Percentiles rank a stretch among this genome's conserved stretches.
phyloP scores from a whole-genome alignment of 2,113 vertebrate species.

The Taurulus bubalis region DNA sequence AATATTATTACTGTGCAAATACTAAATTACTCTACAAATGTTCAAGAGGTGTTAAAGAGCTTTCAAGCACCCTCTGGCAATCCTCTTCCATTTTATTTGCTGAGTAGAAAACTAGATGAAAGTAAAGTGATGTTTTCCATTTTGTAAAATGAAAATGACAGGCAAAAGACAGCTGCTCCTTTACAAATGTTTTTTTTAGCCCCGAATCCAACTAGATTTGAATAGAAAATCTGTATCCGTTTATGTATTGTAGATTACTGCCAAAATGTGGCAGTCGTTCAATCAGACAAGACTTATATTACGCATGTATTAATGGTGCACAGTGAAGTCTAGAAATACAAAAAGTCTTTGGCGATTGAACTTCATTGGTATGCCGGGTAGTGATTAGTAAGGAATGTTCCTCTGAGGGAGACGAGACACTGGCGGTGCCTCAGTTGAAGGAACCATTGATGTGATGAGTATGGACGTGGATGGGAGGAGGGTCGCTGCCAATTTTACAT shows the following conservation, averaged over 20 bases:
- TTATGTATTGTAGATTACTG: neutral
- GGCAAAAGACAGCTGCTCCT: neutral
- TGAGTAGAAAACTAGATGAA: neutral
- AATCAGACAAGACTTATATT: neutral
- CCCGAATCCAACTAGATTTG: neutral
- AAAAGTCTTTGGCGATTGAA: neutral
- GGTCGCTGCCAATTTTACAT: neutral
- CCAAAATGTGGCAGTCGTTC: neutral
- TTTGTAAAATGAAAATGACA: neutral
- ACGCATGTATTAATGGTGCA: neutral
- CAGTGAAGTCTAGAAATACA: neutral
- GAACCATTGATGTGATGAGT: neutral
- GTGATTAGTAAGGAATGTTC: neutral
- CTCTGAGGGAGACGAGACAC: neutral
- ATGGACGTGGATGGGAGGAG: neutral
- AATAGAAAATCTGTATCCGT: neutral
- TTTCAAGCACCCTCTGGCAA: neutral
- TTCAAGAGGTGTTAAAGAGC: slow-evolving; percentile 1
- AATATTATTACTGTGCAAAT: neutral
- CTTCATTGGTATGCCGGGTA: neutral
- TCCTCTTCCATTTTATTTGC: neutral
- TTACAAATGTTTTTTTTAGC: neutral
- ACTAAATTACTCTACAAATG: neutral
- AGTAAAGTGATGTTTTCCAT: slow-evolving; percentile 6
- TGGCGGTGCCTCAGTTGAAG: neutral